Base-by-base conservation (phyloP, 1,140 invertebrate species). In the Calephelis virginiensis region DNA sequence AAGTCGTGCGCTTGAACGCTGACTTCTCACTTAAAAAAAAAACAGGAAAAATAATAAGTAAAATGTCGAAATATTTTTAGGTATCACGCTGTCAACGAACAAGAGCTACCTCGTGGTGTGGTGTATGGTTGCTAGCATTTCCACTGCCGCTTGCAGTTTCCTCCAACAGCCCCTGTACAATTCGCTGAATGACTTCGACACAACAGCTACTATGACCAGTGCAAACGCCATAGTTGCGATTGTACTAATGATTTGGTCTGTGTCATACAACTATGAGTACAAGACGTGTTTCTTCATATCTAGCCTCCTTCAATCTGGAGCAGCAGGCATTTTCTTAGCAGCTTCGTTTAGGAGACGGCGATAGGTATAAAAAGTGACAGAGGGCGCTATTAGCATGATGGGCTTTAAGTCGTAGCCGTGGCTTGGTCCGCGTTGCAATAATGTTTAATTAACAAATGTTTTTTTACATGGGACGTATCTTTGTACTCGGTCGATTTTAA, bases 121-220 rank as follows among this genome's bases (percentile, higher is more conserved):
- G 79, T 91, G 89, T 59, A 86, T 90, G 78, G 75, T 88, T 43
- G 82, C 89, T 8, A 84, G 82, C 60, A 85, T 88, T 65, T 69
- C 88, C 3, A 82, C 83, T 0, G 84, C 82, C 0, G 81, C 84
- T 0, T 77, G 81, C 38, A 83, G 80, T 64, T 80, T 90, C 8
- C 70, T 91, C 0, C 83, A 84, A 48, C 83, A 89, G 50, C 87
- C 89, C 0, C 59, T 91, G 0, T 89, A 86, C 78, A 86, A 89
- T 63, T 82, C 83, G 0, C 69, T 90, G 5, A 86, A 88, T 68
- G 87, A 92, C 38, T 90, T 91, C 77, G 86, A 89, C 64, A 80
- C 82, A 0, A 90, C 86, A 0, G 88, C 88, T 4, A 90, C 89
- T 0, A 81, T 84, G 63, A 86, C 88, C 6, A 76, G 81, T 0